Evolutionary conservation across 2,113 vertebrate species (phyloP), one percentile per base, ranked within the genome.

Genomic region (Seriola rivoliana): DNA sequence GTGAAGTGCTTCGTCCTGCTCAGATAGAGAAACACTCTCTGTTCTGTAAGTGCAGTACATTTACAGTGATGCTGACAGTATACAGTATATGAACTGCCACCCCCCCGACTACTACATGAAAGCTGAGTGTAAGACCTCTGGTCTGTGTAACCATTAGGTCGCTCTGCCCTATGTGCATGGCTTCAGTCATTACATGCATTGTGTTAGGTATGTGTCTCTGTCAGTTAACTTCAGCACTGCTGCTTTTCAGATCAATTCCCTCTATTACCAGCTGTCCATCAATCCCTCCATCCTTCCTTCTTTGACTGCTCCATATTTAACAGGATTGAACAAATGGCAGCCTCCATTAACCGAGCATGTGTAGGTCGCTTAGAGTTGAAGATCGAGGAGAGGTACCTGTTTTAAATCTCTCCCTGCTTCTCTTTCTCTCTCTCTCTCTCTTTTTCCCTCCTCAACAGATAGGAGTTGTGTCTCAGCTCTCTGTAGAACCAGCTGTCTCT

Each of bases 401-500:
- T 85, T 73, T 46, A 75, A 82, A 75, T 46, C 75, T 58, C 25
- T 62, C 67, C 34, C 70, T 68, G 9, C 55, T 78, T 79, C 59
- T 67, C 66, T 36, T 42, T 69, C 10, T 3, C 52, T 46, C 0
- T 42, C 32, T 60, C 66, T 32, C 69, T 72, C 46, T 63, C 40
- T 57, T 32, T 55, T 44, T 55, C 55, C 5, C 59, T 65, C 66
- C 83, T 71, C 66, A 52, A 66, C 80, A 85, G 71, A 78, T 55
- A 71, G 29, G 54, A 62, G 55, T 78, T 75, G 75, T 70, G 80
- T 91, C 87, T 80, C 70, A 57, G 78, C 72, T 85, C 86, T 90
- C 78, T 66, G 80, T 64, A 67, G 58, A 91, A 88, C 85, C 90
- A 91, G 88, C 91, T 93, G 90, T 90, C 88, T 89, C 88, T 89